Evolutionary conservation across 2,888 invertebrate species (phyloP).

Genomic region (Dysmachus trigonus): DNA sequence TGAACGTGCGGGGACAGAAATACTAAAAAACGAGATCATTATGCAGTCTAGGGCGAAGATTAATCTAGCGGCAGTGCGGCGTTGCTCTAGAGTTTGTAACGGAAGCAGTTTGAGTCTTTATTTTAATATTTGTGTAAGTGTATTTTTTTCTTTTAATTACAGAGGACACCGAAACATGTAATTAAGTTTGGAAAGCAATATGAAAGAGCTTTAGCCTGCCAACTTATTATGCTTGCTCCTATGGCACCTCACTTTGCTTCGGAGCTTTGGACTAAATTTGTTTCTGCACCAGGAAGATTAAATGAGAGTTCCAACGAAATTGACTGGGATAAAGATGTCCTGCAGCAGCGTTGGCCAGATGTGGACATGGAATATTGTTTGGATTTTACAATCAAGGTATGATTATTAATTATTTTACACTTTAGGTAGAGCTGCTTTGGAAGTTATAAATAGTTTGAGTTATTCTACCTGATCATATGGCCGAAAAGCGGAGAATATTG

Average conservation of each 20-base stretch:
- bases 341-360: slow-evolving; percentile 82
- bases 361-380: slow-evolving; percentile 76
- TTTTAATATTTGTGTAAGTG: not conserved
- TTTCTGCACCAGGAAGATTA: slow-evolving; percentile 70
- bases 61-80: no score
- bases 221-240: slow-evolving; percentile 87
- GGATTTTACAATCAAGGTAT: slow-evolving; percentile 73
- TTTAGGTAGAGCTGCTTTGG: not conserved
- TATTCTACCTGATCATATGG: no score
- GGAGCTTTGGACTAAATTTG: slow-evolving; percentile 87
- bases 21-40: no score
- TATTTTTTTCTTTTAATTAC: slow-evolving; percentile 47
- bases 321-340: slow-evolving; percentile 74
- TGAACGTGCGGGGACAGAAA: no score
- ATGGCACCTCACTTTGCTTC: slow-evolving; percentile 91
- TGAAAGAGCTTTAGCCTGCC: slow-evolving; percentile 79
- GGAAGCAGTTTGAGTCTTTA: no score
- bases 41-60: no score
- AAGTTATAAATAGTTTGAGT: no score
- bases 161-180: slow-evolving; percentile 71
- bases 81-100: no score
- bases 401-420: slow-evolving; percentile 53
- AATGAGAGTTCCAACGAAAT: slow-evolving; percentile 66
- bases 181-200: slow-evolving; percentile 75
- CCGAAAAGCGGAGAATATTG: no score